These are phyloP conservation scores for Syngnathus rostellatus DNA, from an alignment of 2,797 vertebrate species.

Conservation along the genomic window DNA sequence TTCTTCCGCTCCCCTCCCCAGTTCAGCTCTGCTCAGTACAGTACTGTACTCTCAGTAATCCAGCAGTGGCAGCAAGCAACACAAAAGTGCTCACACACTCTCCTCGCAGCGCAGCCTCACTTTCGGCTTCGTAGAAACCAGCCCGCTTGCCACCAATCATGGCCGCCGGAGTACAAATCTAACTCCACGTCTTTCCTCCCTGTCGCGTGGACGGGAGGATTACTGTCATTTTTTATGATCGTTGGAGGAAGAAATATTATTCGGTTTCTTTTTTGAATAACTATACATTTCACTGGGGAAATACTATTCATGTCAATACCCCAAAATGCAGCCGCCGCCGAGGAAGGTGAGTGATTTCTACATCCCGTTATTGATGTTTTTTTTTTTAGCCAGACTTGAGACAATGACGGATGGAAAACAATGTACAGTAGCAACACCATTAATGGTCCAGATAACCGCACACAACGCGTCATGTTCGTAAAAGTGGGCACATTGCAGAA, in stretches of 20 bases:
- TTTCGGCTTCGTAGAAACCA: conserved; percentile 36
- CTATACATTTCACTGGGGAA: conserved; percentile 48
- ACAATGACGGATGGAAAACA: conserved; percentile 35
- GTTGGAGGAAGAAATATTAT: conserved; percentile 29
- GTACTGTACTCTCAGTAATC: conserved; percentile 44
- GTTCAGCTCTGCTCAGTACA: conserved; percentile 34
- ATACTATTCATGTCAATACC: conserved; percentile 77
- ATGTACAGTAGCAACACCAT: conserved; percentile 5
- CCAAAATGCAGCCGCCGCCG: conserved; percentile 95
- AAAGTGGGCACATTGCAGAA: conserved; percentile 1
- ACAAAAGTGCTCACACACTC: conserved; percentile 39
- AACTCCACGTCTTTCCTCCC: conserved; percentile 53
- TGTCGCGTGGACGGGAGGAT: conserved; percentile 43
- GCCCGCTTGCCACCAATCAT: conserved; percentile 61
- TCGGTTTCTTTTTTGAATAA: conserved; percentile 41
- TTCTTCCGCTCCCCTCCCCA: conserved; percentile 32
- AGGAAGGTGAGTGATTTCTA: conserved; percentile 81
- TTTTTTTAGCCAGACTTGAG: conserved; percentile 11
- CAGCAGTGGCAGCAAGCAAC: conserved; percentile 42
- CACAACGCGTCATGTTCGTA: neutral
- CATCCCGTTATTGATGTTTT: conserved; percentile 46
- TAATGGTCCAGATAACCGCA: neutral
- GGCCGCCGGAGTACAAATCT: conserved; percentile 68
- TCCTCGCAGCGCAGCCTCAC: conserved; percentile 39
- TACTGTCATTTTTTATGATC: conserved; percentile 18